Evolutionary conservation across 2,888 invertebrate species (phyloP).

Genomic region (Caenorhabditis drosophilae): DNA sequence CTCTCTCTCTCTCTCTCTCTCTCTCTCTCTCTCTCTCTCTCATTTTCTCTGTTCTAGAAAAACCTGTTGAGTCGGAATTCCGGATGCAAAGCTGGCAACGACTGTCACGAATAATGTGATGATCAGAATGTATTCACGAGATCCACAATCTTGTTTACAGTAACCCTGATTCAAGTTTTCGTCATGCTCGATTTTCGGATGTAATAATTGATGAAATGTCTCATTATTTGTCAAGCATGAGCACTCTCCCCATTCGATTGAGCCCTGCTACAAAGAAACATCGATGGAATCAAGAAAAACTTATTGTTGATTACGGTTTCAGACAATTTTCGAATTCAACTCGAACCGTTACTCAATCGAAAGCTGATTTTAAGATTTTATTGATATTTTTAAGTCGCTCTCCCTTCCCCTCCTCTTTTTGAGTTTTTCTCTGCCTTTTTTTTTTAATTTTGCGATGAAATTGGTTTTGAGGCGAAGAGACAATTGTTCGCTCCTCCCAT

Average conservation of each 20-base stretch:
- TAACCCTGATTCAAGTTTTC: constrained; percentile 26
- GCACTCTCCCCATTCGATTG: constrained; percentile 38
- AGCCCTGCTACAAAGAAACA: constrained; percentile 21
- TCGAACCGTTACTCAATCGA: background rate
- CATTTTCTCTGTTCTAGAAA: background rate
- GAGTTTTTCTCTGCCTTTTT: background rate
- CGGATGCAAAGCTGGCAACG: constrained; percentile 66
- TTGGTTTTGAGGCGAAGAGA: too few species aligned
- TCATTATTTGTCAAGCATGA: constrained; percentile 33
- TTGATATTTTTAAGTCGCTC: too few species aligned
- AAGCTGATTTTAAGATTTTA: too few species aligned
- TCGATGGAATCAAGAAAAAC: too few species aligned
- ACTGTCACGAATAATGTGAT: constrained; percentile 64
- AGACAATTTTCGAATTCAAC: background rate
- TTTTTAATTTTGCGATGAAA: too few species aligned
- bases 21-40: too few species aligned
- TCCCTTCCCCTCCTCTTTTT: too few species aligned
- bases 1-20: too few species aligned
- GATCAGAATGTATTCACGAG: constrained; percentile 58
- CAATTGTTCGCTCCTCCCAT: too few species aligned
- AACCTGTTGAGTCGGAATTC: constrained; percentile 67
- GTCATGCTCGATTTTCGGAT: constrained; percentile 8
- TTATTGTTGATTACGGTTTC: too few species aligned
- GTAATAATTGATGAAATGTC: constrained; percentile 36
- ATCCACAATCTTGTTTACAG: constrained; percentile 58